A percentile compares a stretch with the other conserved stretches of the same genome.
Evolutionary conservation across 2,113 vertebrate species (phyloP).

Genomic region (Bolborhynchus lineola): DNA sequence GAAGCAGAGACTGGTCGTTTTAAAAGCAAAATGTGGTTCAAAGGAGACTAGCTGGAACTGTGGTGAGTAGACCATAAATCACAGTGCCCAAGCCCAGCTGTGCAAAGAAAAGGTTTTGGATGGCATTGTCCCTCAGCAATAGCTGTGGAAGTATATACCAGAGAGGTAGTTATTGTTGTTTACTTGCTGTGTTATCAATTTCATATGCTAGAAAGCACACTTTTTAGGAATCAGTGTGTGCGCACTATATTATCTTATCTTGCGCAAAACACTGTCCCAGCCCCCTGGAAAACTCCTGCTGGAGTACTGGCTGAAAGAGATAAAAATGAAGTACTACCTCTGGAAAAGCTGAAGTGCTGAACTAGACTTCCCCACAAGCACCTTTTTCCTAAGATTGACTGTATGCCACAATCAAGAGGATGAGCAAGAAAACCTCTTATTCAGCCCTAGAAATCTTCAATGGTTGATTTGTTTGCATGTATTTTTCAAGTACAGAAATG

Average conservation of each 20-base stretch:
- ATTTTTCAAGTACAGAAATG: background rate
- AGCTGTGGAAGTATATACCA: background rate
- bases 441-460: background rate
- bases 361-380: constrained; percentile 1
- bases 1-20: background rate
- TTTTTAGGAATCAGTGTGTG: constrained; percentile 30
- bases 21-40: constrained; percentile 11
- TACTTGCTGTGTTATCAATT: constrained; percentile 20
- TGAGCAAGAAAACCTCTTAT: background rate
- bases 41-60: background rate
- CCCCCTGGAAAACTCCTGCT: background rate
- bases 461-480: background rate
- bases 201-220: constrained; percentile 21
- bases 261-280: background rate
- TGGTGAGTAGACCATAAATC: background rate
- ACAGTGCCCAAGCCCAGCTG: background rate
- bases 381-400: background rate
- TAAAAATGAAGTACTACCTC: constrained; percentile 48
- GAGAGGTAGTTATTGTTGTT: constrained; percentile 25
- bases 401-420: background rate
- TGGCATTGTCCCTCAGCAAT: background rate
- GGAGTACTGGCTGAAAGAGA: constrained; percentile 46
- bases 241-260: constrained; percentile 52
- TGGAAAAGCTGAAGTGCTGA: constrained; percentile 34
- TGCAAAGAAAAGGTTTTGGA: background rate